These are phyloP conservation scores for Zaprionus bogoriensis DNA, from an alignment of 2,888 invertebrate genomes.

Conservation along the genomic window DNA sequence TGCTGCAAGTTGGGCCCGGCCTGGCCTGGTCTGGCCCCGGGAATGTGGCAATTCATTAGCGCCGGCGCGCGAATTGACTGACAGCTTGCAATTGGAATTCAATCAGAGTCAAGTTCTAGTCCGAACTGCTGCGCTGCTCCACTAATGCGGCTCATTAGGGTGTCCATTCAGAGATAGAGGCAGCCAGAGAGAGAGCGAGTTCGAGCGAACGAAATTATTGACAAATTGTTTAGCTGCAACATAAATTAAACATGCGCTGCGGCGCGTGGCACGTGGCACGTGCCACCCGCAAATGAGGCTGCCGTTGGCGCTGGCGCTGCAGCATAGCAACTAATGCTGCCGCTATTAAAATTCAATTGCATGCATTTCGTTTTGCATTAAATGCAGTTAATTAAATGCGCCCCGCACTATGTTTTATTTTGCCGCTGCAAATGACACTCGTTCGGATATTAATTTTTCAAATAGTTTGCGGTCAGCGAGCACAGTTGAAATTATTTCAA, in stretches of 20 bases:
- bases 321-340: too few relatives aligned
- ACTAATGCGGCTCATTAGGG: constrained; percentile 60
- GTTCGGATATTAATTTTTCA: constrained; percentile 17
- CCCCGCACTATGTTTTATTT: constrained; percentile 12
- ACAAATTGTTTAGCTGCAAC: constrained; percentile 45
- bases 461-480: constrained; percentile 26
- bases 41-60: constrained; percentile 26
- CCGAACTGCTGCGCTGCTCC: too few relatives aligned
- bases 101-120: constrained; percentile 34
- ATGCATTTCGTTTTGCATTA: constrained; percentile 24
- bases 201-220: constrained; percentile 38
- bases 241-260: constrained; percentile 39
- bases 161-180: constrained; percentile 52
- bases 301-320: too few relatives aligned
- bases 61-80: constrained; percentile 30
- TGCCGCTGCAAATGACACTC: constrained; percentile 16
- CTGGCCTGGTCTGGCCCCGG: constrained; percentile 5
- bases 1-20: constrained; percentile 28
- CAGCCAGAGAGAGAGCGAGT: too few relatives aligned
- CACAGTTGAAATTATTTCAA: constrained; percentile 7
- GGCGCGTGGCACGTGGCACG: too few relatives aligned
- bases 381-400: constrained; percentile 61
- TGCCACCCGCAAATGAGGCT: constrained; percentile 17
- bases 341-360: constrained; percentile 51
- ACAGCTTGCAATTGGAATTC: constrained; percentile 52